A percentile compares a stretch with the other conserved stretches of the same genome.
These are phyloP conservation scores for Oryctes rhinoceros DNA, from an alignment of 1,140 invertebrate genomes.

Conservation along the genomic window DNA sequence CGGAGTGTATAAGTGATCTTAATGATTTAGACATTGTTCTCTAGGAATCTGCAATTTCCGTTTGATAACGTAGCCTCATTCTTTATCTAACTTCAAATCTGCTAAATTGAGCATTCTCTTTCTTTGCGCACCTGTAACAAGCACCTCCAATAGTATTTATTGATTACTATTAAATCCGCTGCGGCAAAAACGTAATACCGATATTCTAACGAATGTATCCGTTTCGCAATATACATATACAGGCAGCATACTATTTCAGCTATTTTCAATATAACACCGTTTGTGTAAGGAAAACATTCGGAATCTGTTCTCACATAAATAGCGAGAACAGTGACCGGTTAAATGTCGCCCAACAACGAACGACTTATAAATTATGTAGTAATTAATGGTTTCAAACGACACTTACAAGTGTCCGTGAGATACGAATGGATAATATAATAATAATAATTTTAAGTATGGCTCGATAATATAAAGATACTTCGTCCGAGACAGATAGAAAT, in stretches of 20 bases:
- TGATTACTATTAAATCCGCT: too few species aligned
- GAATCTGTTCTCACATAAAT: slow-evolving; percentile 22
- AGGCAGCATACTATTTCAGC: too few species aligned
- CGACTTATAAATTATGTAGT: slow-evolving; percentile 15
- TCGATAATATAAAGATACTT: neutral
- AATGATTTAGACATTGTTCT: too few species aligned
- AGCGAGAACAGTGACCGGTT: neutral
- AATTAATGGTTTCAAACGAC: slow-evolving; percentile 30
- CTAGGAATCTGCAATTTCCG: too few species aligned
- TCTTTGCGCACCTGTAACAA: too few species aligned
- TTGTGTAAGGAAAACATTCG: neutral
- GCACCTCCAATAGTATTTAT: too few species aligned
- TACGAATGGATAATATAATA: slow-evolving; percentile 8
- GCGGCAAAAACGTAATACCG: neutral
- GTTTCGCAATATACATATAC: neutral
- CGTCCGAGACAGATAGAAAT: neutral
- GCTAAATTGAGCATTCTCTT: too few species aligned
- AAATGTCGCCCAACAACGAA: neutral
- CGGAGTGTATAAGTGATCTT: too few species aligned
- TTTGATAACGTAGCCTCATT: too few species aligned
- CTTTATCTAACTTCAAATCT: too few species aligned
- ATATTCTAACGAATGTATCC: neutral
- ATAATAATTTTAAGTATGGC: slow-evolving; percentile 20
- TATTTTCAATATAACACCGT: slow-evolving; percentile 7
- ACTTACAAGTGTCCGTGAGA: slow-evolving; percentile 20